Evolutionary conservation across 2,113 vertebrate genomes (phyloP), one percentile per base, ranked within the genome.

Genomic region (Chascanopsetta lugubris): DNA sequence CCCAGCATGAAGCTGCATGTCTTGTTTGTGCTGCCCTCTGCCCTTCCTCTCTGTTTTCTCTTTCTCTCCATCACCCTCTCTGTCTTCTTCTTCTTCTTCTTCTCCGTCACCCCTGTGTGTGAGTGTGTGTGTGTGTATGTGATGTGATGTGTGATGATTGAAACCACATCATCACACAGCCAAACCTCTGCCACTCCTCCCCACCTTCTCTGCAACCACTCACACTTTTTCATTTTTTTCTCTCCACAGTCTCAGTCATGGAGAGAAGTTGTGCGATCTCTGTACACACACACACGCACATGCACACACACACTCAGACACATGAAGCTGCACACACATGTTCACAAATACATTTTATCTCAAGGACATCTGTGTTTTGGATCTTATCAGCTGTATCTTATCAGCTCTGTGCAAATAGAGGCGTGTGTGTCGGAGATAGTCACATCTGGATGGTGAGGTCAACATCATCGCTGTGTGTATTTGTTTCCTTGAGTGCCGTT

Each of bases 71-170:
- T 82, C 74, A 60, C 49, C 51, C 55, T 75, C 55, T 72, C 66
- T 24, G 40, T 62, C 75, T 70, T 80, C 34, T 38, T 38, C 34
- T 69, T 42, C 76, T 69, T 46, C 53, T 69, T 59, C 15, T 61
- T n/a, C n/a, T n/a, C n/a, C n/a, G n/a, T n/a, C 82, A 60, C 43
- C 77, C 75, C 57, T 77, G 74, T 77, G n/a, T n/a, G n/a, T n/a
- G n/a, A n/a, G n/a, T n/a, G n/a, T n/a, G n/a, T n/a, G n/a, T n/a
- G n/a, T n/a, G n/a, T n/a, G n/a, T n/a, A n/a, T n/a, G 75, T 62
- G 66, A 79, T 80, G 72, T 72, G 78, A 77, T 68, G 66, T 72
- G 73, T 51, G 76, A 74, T 75, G 83, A 88, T 72, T 83, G 77
- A 83, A 84, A 82, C 76, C 77, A 83, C 74, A 80, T 61, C 73